Conservation (phyloP, 2,888 invertebrate species). For the Gandaritis pyraliata region DNA sequence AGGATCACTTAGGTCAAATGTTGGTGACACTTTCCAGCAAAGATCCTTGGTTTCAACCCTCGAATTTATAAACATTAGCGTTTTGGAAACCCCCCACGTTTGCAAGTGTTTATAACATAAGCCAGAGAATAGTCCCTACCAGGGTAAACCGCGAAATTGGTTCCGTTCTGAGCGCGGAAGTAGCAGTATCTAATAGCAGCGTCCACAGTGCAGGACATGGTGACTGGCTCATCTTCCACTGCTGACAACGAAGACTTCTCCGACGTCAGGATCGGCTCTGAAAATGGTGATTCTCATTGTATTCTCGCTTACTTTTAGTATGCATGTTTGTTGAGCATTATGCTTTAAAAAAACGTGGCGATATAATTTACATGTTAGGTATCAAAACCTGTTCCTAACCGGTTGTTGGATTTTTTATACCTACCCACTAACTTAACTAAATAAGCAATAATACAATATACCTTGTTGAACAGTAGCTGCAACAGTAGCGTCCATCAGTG, state of each 20-base stretch:
- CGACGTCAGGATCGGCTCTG: conserved; percentile 58
- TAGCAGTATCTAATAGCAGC: conserved; percentile 70
- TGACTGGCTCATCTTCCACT: conserved; percentile 52
- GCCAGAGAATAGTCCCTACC: conserved; percentile 52
- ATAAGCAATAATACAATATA: background rate
- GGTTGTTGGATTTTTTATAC: too few species aligned
- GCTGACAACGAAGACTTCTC: conserved; percentile 42
- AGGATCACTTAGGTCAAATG: background rate
- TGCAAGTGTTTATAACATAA: background rate
- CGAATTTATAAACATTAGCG: too few species aligned
- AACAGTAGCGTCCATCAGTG: conserved; percentile 48
- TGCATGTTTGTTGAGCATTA: background rate
- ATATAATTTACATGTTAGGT: too few species aligned
- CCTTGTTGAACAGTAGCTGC: conserved; percentile 37
- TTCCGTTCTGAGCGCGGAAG: conserved; percentile 68
- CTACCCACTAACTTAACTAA: too few species aligned
- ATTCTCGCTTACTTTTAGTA: background rate
- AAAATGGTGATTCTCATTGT: conserved; percentile 29
- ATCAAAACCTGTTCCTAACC: too few species aligned
- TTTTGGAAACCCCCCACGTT: background rate
- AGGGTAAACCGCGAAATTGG: conserved; percentile 61
- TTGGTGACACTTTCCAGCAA: too few species aligned
- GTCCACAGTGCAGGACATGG: conserved; percentile 62
- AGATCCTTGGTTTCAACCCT: too few species aligned
- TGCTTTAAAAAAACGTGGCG: background rate